phyloP scores from a whole-genome alignment of 2,888 invertebrate genomes.

The Eustalomyia histrio region DNA sequence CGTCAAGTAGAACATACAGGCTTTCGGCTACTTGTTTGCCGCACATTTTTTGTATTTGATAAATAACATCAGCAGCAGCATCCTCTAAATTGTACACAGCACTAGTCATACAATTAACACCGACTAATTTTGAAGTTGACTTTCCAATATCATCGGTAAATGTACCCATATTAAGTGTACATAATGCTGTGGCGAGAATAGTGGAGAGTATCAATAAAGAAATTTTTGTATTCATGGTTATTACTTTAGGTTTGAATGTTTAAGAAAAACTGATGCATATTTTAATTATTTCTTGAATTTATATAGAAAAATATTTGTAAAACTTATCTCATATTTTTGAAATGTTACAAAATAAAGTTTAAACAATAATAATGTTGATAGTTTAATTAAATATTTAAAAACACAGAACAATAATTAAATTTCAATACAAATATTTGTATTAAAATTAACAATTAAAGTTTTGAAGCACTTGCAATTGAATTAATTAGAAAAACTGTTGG shows the following conservation, averaged over 20 bases:
- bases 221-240: slow-evolving; percentile 37
- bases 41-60: slow-evolving; percentile 22
- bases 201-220: slow-evolving; percentile 28
- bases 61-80: slow-evolving; percentile 30
- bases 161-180: not conserved
- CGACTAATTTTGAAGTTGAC: slow-evolving; percentile 12
- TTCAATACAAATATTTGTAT: slow-evolving; percentile 14
- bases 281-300: not conserved
- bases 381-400: too few relatives aligned
- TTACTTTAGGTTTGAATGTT: not conserved
- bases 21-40: not conserved
- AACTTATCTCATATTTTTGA: not conserved
- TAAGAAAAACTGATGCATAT: not conserved
- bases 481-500: not conserved
- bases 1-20: slow-evolving; percentile 11
- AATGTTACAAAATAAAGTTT: not conserved
- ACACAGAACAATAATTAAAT: slow-evolving; percentile 6
- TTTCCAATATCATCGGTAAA: not conserved
- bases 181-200: not conserved
- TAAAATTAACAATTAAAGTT: not conserved
- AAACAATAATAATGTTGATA: too few relatives aligned
- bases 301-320: not conserved
- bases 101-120: slow-evolving; percentile 36
- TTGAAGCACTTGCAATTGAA: slow-evolving; percentile 7
- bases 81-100: slow-evolving; percentile 18